These are phyloP conservation scores for Trichoplusia ni DNA, from an alignment of 1,140 invertebrate species.

Conservation along the genomic window DNA sequence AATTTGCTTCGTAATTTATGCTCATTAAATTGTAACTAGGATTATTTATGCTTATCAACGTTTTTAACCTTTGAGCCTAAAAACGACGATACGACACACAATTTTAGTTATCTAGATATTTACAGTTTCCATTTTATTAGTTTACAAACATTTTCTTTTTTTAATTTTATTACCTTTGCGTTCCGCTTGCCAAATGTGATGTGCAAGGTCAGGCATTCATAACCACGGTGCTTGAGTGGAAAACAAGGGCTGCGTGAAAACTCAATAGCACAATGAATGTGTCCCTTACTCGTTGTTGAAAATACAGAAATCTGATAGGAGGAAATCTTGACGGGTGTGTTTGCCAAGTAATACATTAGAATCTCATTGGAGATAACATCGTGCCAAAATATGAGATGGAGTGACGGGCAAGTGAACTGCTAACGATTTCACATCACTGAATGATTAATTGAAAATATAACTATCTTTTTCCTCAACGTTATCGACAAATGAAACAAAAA, in stretches of 20 bases:
- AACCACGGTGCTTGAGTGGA: slow-evolving; percentile 21
- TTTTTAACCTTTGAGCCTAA: not conserved
- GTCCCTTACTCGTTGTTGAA: slow-evolving; percentile 39
- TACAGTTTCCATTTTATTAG: no score
- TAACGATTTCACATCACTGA: slow-evolving; percentile 34
- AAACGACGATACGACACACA: no score
- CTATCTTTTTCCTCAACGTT: slow-evolving; percentile 22
- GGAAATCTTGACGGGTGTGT: slow-evolving; percentile 35
- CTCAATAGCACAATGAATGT: slow-evolving; percentile 35
- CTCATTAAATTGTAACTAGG: not conserved
- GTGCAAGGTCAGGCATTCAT: not conserved
- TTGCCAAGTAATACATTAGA: slow-evolving; percentile 66
- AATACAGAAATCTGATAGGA: slow-evolving; percentile 61
- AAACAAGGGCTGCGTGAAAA: slow-evolving; percentile 42
- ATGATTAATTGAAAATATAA: slow-evolving; percentile 45
- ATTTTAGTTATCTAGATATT: no score
- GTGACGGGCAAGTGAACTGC: slow-evolving; percentile 41
- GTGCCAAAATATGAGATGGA: slow-evolving; percentile 50
- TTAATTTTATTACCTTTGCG: not conserved
- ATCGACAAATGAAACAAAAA: slow-evolving; percentile 20
- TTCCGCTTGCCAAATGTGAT: slow-evolving; percentile 31
- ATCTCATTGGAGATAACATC: slow-evolving; percentile 59
- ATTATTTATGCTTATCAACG: not conserved
- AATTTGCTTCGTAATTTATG: not conserved
- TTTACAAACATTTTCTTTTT: slow-evolving; percentile 8